Evolutionary conservation across 2,113 vertebrate species (phyloP), one percentile per base, ranked within the genome.

Genomic region (Petroica traversi): DNA sequence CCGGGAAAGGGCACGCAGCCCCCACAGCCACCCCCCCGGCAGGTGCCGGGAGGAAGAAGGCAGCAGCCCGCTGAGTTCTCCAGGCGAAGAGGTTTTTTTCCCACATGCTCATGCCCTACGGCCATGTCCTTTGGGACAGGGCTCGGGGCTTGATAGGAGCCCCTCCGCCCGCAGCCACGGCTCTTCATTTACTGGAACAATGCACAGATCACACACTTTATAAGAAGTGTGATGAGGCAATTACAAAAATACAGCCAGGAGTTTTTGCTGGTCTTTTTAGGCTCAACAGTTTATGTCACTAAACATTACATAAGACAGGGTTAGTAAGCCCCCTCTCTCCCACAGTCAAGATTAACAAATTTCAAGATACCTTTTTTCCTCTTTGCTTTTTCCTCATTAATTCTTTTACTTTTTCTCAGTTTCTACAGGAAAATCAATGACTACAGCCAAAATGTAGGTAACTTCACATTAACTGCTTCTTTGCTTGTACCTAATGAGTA

Each of bases 201-300:
- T 0, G 12, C 85, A 69, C 1, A 52, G 41, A 61, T 23, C 49
- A 33, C 54, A 7, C 40, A 26, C 66, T 66, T 93, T 79, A 26
- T 33, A 72, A 94, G 81, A 95, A 92, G 36, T 4, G 26, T 3
- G 54, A 93, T 93, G 95, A 95, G 71, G 92, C 85, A 72, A 89
- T 41, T 6, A 1, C 84, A 68, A 40, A 87, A 64, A 61, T 1
- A 79, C 24, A 78, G 36, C 26, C 23, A 85, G 92, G 95, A 93
- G 57, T 88, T 97, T 95, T 82, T 5, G 14, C 74, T 89, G 83
- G 71, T 71, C 31, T 62, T 93, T 85, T 84, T 14, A 62, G 72
- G 58, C 49, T 76, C 24, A 29, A 48, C 41, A 85, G 71, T 12
- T 82, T 79, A 45, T 28, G 24, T 72, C 88, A 88, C 26, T 9